Base-by-base conservation (phyloP, 2,888 invertebrate genomes). In the Xestia c-nigrum region DNA sequence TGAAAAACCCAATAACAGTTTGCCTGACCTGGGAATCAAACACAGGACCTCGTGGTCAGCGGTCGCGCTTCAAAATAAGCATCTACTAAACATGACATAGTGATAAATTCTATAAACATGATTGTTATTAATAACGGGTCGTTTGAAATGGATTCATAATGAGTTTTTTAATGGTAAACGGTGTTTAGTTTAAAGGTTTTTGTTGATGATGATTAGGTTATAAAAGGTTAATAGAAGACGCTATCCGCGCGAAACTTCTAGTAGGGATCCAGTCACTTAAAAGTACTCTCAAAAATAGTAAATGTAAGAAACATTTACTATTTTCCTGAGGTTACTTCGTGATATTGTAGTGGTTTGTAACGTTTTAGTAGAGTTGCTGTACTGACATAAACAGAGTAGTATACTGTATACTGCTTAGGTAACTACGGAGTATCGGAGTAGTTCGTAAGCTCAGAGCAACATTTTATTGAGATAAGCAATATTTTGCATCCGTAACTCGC, bases 401-500 rank as follows among this genome's bases (percentile, higher is more conserved):
- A 31, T 31, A 31, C 31, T 31, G 31, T 31, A 19, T 63, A 16
- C 46, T 38, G 65, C 19, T 31, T 31, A 59, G 24, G 16, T 67
- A 63, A 21, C 52, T 64, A 19, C 31, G 7, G 21, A 21, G 55
- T 21, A 38, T 12, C n/a, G n/a, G n/a, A 16, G 14, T 50, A 57
- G 24, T 71, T 72, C 40, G 64, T 40, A 83, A 75, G 50, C 55
- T 5, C 31, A 71, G 52, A 75, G 73, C 9, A 77, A 77, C 69
- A 84, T 77, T 85, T 86, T 79, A 79, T 65, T 61, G 67, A 76
- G 75, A 84, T 78, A 77, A 77, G 78, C 81, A 76, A 86, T 86
- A 84, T 85, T 84, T 81, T 77, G 75, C 81, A 75, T 81, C 78
- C 74, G 61, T 73, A 76, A 65, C 68, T 67, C 64, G 67, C 69